phyloP scores from a whole-genome alignment of 2,113 vertebrate species.

The Cavia porcellus region DNA sequence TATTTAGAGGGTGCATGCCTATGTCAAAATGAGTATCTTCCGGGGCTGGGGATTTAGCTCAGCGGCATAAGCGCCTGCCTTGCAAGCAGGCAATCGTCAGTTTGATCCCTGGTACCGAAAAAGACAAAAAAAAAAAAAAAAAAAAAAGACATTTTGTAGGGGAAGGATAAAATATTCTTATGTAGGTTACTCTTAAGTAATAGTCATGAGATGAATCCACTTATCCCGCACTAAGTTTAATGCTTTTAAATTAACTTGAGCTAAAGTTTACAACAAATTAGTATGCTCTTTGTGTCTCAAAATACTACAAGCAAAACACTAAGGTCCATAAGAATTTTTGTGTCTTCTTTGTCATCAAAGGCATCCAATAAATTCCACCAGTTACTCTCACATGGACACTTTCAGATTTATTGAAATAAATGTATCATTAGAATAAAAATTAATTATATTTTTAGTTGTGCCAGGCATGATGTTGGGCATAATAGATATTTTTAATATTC shows the following conservation, averaged over 20 bases:
- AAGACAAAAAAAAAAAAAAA: too few relatives aligned
- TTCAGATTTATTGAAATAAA: constrained; percentile 34
- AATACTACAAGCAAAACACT: background rate
- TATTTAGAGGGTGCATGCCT: background rate
- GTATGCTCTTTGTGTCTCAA: background rate
- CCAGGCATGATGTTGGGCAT: background rate
- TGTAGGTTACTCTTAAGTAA: background rate
- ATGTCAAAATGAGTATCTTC: background rate
- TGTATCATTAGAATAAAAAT: background rate
- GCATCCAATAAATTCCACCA: background rate
- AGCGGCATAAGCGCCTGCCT: too few relatives aligned
- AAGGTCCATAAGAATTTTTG: background rate
- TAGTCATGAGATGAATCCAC: background rate
- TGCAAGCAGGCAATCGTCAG: too few relatives aligned
- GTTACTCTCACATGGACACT: background rate
- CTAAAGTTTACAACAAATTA: background rate
- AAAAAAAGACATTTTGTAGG: too few relatives aligned
- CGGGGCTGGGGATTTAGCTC: background rate
- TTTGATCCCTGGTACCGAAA: too few relatives aligned
- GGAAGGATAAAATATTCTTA: background rate
- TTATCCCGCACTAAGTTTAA: background rate
- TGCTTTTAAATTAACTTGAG: background rate
- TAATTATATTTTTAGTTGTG: background rate
- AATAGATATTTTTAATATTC: background rate
- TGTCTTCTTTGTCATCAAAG: constrained; percentile 8